These are phyloP conservation scores for Petrophora chlorosata DNA, from an alignment of 2,888 invertebrate species.

Conservation along the genomic window DNA sequence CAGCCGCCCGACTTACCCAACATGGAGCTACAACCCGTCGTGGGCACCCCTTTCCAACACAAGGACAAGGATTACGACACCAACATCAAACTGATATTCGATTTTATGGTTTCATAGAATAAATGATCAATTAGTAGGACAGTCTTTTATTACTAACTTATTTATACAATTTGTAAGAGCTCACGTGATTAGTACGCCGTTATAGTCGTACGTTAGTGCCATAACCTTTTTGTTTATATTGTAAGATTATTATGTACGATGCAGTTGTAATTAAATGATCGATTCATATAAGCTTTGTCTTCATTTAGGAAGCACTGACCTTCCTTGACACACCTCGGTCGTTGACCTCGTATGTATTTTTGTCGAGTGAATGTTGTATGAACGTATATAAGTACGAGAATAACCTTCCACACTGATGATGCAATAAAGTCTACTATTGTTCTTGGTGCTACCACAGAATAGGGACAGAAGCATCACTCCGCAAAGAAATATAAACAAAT, in stretches of 20 bases:
- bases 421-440: no score
- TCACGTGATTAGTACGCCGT: constrained; percentile 15
- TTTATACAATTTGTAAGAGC: constrained; percentile 2
- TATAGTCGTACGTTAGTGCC: constrained; percentile 20
- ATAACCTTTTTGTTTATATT: constrained; percentile 16
- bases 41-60: constrained; percentile 60
- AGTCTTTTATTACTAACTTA: constrained; percentile 9
- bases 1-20: constrained; percentile 41
- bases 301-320: background rate
- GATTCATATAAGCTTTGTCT: background rate
- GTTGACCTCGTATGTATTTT: no score
- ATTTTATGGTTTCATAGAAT: constrained; percentile 38
- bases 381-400: no score
- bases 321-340: background rate
- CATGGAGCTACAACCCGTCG: constrained; percentile 45
- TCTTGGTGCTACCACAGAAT: no score
- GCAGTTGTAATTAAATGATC: constrained; percentile 7
- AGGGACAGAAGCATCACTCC: no score
- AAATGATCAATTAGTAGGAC: constrained; percentile 32
- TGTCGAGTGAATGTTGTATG: no score
- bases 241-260: constrained; percentile 2
- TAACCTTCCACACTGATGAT: no score
- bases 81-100: constrained; percentile 65
- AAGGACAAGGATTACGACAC: constrained; percentile 48
- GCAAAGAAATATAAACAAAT: no score